Evolutionary conservation across 2,797 vertebrate genomes (phyloP).

Genomic region (Steatocranus sp.): DNA sequence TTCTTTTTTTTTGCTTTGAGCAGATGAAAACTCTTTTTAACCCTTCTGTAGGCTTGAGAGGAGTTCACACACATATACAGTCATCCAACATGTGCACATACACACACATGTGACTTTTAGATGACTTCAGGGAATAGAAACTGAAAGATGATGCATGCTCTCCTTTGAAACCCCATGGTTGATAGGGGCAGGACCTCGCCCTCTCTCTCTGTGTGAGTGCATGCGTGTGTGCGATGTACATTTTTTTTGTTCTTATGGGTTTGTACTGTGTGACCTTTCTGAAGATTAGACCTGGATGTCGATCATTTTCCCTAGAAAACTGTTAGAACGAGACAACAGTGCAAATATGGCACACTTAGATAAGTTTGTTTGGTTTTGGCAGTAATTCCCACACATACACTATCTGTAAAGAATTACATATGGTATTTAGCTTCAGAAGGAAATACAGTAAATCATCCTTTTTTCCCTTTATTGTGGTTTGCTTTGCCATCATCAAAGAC

Average conservation of each 20-base stretch:
- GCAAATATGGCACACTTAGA: background rate
- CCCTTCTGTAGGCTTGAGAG: slow-evolving; percentile 6
- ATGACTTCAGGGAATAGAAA: slow-evolving; percentile 65
- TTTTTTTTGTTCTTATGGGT: slow-evolving; percentile 19
- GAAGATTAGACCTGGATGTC: slow-evolving; percentile 35
- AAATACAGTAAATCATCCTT: slow-evolving; percentile 1
- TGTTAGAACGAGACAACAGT: background rate
- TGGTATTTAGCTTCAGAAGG: slow-evolving; percentile 4
- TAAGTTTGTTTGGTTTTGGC: slow-evolving; percentile 7
- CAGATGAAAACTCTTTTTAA: slow-evolving; percentile 44
- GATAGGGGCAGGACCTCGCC: slow-evolving; percentile 56
- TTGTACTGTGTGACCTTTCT: slow-evolving; percentile 48
- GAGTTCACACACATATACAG: background rate
- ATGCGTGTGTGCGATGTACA: slow-evolving; percentile 30
- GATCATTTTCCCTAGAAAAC: slow-evolving; percentile 20
- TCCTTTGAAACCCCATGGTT: slow-evolving; percentile 59
- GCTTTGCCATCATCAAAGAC: slow-evolving; percentile 28
- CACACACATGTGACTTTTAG: slow-evolving; percentile 51
- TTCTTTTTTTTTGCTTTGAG: slow-evolving; percentile 14
- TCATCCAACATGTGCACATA: background rate
- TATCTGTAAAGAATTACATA: background rate
- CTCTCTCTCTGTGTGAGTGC: slow-evolving; percentile 26
- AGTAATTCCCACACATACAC: background rate
- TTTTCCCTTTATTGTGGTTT: slow-evolving; percentile 41
- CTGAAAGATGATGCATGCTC: slow-evolving; percentile 63